phyloP scores from a whole-genome alignment of 2,797 vertebrate species.

The Danio kyathit region DNA sequence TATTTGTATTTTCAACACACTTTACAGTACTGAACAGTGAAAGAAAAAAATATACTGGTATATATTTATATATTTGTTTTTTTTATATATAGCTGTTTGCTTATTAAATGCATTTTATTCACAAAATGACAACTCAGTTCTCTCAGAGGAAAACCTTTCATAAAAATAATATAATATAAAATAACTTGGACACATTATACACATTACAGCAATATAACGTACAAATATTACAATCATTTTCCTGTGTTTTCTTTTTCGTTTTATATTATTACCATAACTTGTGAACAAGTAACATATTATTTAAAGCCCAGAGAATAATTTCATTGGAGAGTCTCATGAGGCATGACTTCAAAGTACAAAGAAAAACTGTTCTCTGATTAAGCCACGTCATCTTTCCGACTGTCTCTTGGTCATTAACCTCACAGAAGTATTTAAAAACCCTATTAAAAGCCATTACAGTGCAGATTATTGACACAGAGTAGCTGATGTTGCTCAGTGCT shows the following conservation, averaged over 20 bases:
- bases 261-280: slow-evolving; percentile 76
- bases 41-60: slow-evolving; percentile 88
- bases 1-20: slow-evolving; percentile 88
- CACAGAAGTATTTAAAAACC: slow-evolving; percentile 64
- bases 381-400: slow-evolving; percentile 44
- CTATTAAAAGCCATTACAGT: slow-evolving; percentile 65
- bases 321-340: slow-evolving; percentile 74
- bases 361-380: slow-evolving; percentile 43
- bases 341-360: slow-evolving; percentile 63
- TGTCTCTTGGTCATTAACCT: slow-evolving; percentile 64
- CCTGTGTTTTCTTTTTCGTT: slow-evolving; percentile 77
- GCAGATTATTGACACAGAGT: slow-evolving; percentile 67
- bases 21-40: slow-evolving; percentile 89
- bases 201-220: slow-evolving; percentile 86
- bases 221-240: slow-evolving; percentile 90
- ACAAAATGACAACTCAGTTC: slow-evolving; percentile 87
- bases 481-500: slow-evolving; percentile 62
- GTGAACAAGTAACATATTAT: slow-evolving; percentile 80
- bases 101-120: slow-evolving; percentile 89
- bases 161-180: slow-evolving; percentile 91
- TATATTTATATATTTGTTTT: slow-evolving; percentile 81
- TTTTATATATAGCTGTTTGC: slow-evolving; percentile 86
- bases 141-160: slow-evolving; percentile 84
- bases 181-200: slow-evolving; percentile 87
- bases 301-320: slow-evolving; percentile 82